Percentiles rank a stretch among this genome's conserved stretches.
Evolutionary conservation across 2,797 vertebrate species (phyloP).

Genomic region (Lemur catta): DNA sequence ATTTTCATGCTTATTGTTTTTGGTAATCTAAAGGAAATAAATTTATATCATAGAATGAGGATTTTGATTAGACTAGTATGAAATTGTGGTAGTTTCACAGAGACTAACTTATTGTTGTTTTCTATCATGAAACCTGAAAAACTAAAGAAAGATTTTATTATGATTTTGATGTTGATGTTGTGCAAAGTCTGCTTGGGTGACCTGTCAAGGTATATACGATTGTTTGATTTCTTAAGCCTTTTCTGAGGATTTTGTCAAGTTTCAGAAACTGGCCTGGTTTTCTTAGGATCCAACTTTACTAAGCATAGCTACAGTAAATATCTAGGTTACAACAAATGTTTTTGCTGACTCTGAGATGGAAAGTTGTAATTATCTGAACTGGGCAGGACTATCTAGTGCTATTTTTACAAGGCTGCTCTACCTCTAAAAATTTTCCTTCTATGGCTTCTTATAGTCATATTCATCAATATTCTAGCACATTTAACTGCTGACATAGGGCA

Average conservation of each 20-base stretch:
- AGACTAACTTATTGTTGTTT: not conserved
- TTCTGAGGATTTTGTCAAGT: not conserved
- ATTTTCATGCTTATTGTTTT: not conserved
- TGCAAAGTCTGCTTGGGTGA: not conserved
- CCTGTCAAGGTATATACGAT: not conserved
- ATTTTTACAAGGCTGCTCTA: not conserved
- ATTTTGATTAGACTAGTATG: not conserved
- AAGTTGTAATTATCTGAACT: not conserved
- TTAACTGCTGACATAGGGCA: not conserved
- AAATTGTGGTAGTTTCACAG: not conserved
- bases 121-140: conserved; percentile 1
- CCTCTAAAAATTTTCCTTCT: not conserved
- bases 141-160: not conserved
- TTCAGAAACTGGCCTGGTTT: not conserved
- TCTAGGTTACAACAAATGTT: not conserved
- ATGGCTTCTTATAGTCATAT: not conserved
- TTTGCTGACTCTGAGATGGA: not conserved
- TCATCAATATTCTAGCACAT: not conserved
- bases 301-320: not conserved
- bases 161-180: not conserved
- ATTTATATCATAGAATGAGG: not conserved
- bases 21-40: conserved; percentile 29
- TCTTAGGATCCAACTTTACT: not conserved
- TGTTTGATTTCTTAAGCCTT: not conserved
- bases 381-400: not conserved